Conservation (phyloP, 2,797 vertebrate species). For the Allobates femoralis region DNA sequence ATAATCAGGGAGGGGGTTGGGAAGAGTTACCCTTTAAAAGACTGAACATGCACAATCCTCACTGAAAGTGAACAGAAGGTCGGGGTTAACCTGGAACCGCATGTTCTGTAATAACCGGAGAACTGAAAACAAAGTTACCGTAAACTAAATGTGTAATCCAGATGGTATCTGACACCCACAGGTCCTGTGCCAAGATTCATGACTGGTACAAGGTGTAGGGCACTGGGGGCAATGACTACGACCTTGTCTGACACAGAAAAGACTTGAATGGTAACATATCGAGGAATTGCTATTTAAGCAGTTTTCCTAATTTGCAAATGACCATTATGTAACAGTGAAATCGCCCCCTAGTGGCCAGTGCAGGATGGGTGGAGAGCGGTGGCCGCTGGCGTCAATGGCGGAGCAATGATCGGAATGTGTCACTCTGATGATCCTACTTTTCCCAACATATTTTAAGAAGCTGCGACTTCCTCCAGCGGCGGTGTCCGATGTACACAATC, state of each 20-base stretch:
- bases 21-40: too few relatives aligned
- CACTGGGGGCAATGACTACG: background rate
- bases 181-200: background rate
- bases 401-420: slow-evolving; percentile 13
- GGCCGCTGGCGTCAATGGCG: background rate
- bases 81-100: background rate
- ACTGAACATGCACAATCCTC: too few relatives aligned
- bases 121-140: background rate
- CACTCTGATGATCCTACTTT: background rate
- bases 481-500: background rate
- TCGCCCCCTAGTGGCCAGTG: slow-evolving; percentile 20
- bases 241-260: background rate
- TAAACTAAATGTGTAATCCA: background rate
- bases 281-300: background rate
- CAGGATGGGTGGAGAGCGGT: background rate
- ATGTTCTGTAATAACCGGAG: background rate
- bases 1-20: too few relatives aligned
- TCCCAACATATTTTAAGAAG: slow-evolving; percentile 25
- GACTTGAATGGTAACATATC: background rate
- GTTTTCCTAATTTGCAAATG: background rate
- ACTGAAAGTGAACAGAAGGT: too few relatives aligned
- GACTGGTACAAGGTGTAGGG: background rate
- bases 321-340: background rate
- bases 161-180: background rate
- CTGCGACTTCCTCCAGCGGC: background rate